Percentiles rank a stretch among this genome's conserved stretches.
Evolutionary conservation across 2,888 invertebrate genomes (phyloP).

Genomic region (Gymnocheta viridis): DNA sequence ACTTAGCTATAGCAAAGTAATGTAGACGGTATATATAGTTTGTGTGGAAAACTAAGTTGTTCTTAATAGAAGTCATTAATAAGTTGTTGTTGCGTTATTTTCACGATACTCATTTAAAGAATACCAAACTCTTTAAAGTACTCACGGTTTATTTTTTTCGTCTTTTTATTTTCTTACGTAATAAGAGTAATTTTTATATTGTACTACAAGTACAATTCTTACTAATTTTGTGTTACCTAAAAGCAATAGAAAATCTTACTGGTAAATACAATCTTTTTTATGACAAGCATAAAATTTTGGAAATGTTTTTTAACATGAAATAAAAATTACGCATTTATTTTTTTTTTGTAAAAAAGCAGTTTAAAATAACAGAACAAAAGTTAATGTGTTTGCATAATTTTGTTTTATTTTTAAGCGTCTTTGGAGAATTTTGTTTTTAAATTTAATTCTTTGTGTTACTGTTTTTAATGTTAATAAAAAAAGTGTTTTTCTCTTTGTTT

Average conservation of each 20-base stretch:
- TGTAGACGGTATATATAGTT: too few relatives aligned
- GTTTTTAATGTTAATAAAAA: neutral
- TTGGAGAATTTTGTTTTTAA: neutral
- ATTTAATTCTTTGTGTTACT: neutral
- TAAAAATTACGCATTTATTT: too few relatives aligned
- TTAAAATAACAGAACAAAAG: neutral
- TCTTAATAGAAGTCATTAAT: too few relatives aligned
- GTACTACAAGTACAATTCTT: neutral
- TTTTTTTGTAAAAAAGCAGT: neutral
- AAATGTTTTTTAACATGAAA: too few relatives aligned
- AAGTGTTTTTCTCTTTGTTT: neutral
- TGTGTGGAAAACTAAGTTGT: too few relatives aligned
- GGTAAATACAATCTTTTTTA: neutral
- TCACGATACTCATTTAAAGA: too few relatives aligned
- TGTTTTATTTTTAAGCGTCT: neutral
- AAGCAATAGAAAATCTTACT: neutral
- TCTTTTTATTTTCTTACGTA: neutral
- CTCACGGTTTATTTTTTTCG: too few relatives aligned
- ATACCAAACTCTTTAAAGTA: too few relatives aligned
- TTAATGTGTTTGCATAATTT: neutral
- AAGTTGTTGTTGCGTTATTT: too few relatives aligned
- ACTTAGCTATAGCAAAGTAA: too few relatives aligned
- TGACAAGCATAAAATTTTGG: neutral
- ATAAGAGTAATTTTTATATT: neutral
- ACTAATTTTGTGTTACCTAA: neutral